Percentiles rank a stretch among this genome's conserved stretches.
These are phyloP conservation scores for Nemotelus pantherinus DNA, from an alignment of 2,888 invertebrate genomes.

Conservation along the genomic window DNA sequence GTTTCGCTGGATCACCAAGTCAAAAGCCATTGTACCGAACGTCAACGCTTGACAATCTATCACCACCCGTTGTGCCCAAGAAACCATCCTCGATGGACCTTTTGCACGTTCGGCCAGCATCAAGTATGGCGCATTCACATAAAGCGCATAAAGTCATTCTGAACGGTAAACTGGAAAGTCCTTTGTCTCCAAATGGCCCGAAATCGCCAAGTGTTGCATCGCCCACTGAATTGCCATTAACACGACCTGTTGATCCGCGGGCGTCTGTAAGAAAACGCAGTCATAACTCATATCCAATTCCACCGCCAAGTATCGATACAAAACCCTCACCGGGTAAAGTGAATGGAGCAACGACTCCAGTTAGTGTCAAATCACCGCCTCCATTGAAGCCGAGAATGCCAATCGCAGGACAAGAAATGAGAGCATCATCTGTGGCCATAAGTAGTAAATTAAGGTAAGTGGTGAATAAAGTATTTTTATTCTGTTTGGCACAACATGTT, in stretches of 20 bases:
- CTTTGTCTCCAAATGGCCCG: slow-evolving; percentile 25
- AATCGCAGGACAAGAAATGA: slow-evolving; percentile 53
- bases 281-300: slow-evolving; percentile 59
- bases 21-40: slow-evolving; percentile 57
- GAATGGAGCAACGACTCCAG: not conserved
- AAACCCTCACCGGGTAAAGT: not conserved
- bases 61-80: slow-evolving; percentile 60
- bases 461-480: not conserved
- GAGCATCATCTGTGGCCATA: slow-evolving; percentile 46
- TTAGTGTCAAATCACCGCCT: slow-evolving; percentile 56
- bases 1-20: slow-evolving; percentile 64
- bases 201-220: slow-evolving; percentile 15
- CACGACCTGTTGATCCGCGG: slow-evolving; percentile 51
- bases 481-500: too few species aligned
- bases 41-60: slow-evolving; percentile 51
- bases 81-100: slow-evolving; percentile 59
- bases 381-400: slow-evolving; percentile 62
- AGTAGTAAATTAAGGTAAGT: slow-evolving; percentile 60
- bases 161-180: slow-evolving; percentile 55
- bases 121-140: slow-evolving; percentile 56
- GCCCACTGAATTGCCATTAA: not conserved
- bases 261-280: slow-evolving; percentile 60
- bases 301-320: slow-evolving; percentile 8
- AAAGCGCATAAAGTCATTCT: slow-evolving; percentile 58
- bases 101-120: slow-evolving; percentile 57